Base-by-base conservation (phyloP, 2,113 vertebrate genomes). In the Dasyprocta punctata region DNA sequence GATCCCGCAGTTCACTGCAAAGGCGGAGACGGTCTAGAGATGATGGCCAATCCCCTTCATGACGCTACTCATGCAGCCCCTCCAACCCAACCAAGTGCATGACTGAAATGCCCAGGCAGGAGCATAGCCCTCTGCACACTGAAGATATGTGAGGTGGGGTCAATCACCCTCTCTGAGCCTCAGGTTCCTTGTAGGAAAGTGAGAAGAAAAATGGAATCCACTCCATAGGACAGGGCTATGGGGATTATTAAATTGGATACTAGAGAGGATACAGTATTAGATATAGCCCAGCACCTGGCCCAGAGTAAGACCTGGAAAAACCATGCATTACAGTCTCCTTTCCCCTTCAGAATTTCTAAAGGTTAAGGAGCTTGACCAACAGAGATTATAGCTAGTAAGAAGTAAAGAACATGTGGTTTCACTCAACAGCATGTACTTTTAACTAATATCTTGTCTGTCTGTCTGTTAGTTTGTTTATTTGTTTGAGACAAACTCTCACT, bases 331-430 rank as follows among this genome's bases (percentile, higher is more conserved):
- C 30, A 11, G 11, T 17, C n/a, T 30, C 52, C 60, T 90, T 80
- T 60, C 36, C 56, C 5, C 41, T 94, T 94, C 20, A 77, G 67
- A 56, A 58, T 90, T 41, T 82, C 36, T 90, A 60, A 52, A 87
- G 36, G n/a, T 36, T 82, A 52, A 7, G 65, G 60, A 65, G 16
- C 47, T 8, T 52, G 36, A 33, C 44, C 13, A 33, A 81, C 44
- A 71, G 36, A n/a, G 7, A 13, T 19, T 16, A 33, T 7, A 41
- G 22, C 60, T 81, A 12, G 2, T 60, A 26, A 84, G 24, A 47
- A 89, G 24, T 17, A 49, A 71, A 69, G 41, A 36, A 44, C 12
- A 0, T 20, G 58, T 36, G 19, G 41, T 86, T 67, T 84, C 44
- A 92, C n/a, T 86, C 6, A 60, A 26, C 30, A 63, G 5, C 41